Base-by-base conservation (phyloP, 1,140 invertebrate genomes). In the Scylla paramamosain region DNA sequence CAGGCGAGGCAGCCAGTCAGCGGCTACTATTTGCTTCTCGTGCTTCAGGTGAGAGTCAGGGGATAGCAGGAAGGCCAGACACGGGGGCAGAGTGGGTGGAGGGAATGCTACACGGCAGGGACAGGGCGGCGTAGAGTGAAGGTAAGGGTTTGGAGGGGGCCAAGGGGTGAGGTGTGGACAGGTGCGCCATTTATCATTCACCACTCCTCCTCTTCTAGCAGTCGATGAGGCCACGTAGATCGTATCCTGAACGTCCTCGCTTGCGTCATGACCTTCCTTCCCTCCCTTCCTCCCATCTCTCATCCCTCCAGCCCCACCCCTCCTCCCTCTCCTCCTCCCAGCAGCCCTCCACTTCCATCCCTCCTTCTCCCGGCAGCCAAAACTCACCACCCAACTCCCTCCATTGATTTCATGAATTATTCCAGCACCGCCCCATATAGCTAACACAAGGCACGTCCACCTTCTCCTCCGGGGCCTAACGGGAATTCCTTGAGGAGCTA, bases 361-460 rank as follows among this genome's bases (percentile, higher is more conserved):
- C n/a, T 77, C 67, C n/a, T n/a, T n/a, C n/a, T n/a, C 67, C 2
- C n/a, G 52, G n/a, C 67, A 77, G 67, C 67, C 67, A 77, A 77
- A 77, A 77, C n/a, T 77, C 67, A n/a, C 67, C 67, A 77, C n/a
- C 67, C 67, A 77, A 77, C 67, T 25, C 67, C 67, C n/a, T 7
- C 20, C 67, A 77, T 77, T 77, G 67, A 77, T 77, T 77, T 77
- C 67, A 77, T 77, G 67, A n/a, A 77, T 77, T 77, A 77, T 77
- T 77, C 67, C 67, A 7, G 4, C 67, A 8, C 67, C 6, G 67
- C 67, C 67, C 67, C 67, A 77, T 77, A 77, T 77, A 77, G 67
- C 67, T 59, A 59, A 59, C 52, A 59, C 52, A 59, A 20, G 52
- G 12, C 67, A n/a, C 67, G 20, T 77, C 52, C 52, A 16, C 52